phyloP scores from a whole-genome alignment of 2,113 vertebrate genomes.

The Podilymbus podiceps region DNA sequence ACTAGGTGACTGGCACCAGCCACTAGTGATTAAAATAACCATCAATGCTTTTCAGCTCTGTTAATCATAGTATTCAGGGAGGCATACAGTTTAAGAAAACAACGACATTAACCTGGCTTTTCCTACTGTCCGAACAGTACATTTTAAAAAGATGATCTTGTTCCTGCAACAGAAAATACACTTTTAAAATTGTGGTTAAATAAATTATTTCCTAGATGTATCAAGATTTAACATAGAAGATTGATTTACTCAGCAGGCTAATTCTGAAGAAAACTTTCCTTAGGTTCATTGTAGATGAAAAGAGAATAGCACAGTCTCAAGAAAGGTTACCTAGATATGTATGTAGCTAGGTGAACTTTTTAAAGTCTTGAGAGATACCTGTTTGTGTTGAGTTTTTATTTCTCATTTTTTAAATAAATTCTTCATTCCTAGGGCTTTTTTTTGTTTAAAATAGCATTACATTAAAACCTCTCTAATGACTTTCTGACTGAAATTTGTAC shows the following conservation, averaged over 20 bases:
- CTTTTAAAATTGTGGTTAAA: background rate
- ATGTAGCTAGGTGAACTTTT: background rate
- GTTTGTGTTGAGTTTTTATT: background rate
- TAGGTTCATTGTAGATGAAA: background rate
- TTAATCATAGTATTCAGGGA: background rate
- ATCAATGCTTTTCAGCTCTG: background rate
- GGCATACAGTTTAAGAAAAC: background rate
- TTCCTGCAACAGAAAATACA: background rate
- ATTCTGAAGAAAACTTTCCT: background rate
- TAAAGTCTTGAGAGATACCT: background rate
- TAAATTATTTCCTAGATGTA: background rate
- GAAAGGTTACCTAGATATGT: background rate
- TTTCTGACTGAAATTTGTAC: background rate
- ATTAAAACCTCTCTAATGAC: background rate
- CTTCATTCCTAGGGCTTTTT: background rate
- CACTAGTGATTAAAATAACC: background rate
- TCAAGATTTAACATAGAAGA: background rate
- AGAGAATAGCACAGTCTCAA: background rate
- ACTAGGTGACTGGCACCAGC: background rate
- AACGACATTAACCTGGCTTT: background rate
- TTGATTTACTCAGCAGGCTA: background rate
- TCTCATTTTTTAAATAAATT: background rate
- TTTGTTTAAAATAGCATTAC: background rate
- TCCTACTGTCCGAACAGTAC: background rate
- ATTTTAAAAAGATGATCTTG: background rate